Evolutionary conservation across 2,797 vertebrate species (phyloP).

Genomic region (Hydrolagus colliei): DNA sequence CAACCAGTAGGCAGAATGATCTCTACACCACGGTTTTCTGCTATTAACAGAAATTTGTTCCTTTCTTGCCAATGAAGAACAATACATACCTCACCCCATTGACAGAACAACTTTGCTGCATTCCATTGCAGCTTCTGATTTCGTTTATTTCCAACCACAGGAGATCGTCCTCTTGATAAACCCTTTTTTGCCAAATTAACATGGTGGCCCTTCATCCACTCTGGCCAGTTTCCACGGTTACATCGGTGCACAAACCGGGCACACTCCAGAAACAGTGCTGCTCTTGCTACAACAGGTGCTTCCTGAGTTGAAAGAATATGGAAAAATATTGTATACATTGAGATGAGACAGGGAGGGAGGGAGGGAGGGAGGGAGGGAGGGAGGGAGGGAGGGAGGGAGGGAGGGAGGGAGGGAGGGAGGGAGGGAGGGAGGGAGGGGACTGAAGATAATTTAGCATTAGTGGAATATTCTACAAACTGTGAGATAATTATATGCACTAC

Average conservation of each 20-base stretch:
- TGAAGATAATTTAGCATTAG: too few species aligned
- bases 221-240: conserved; percentile 96
- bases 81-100: conserved; percentile 90
- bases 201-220: conserved; percentile 99
- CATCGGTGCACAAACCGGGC: conserved; percentile 94
- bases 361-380: too few species aligned
- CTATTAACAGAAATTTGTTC: neutral
- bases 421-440: too few species aligned
- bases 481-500: neutral
- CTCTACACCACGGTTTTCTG: neutral
- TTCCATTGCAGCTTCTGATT: conserved; percentile 98
- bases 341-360: neutral
- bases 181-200: conserved; percentile 95
- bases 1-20: neutral
- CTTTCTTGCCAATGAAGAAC: neutral
- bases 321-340: neutral
- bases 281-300: conserved; percentile 87
- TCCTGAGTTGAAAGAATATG: conserved; percentile 58
- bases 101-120: conserved; percentile 93
- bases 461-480: too few species aligned
- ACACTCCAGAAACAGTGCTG: conserved; percentile 90
- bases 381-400: too few species aligned
- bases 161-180: conserved; percentile 85
- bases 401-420: too few species aligned
- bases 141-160: conserved; percentile 87